phyloP scores from a whole-genome alignment of 2,797 vertebrate species.

The Pantherophis vulpinus region DNA sequence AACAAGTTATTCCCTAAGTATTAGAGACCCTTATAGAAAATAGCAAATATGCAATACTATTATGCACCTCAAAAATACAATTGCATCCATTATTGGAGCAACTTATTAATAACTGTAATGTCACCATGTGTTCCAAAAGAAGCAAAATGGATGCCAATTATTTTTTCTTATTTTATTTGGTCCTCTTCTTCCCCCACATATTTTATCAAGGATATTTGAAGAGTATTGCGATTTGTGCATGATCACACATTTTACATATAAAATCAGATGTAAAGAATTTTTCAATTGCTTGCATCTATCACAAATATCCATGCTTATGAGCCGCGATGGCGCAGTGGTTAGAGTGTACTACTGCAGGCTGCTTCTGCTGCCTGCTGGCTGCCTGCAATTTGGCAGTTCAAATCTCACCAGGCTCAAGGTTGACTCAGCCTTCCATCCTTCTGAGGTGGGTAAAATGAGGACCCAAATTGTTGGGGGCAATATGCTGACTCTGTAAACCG shows the following conservation, averaged over 20 bases:
- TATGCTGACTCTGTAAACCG: too few species aligned
- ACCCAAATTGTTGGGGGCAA: too few species aligned
- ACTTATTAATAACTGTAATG: neutral
- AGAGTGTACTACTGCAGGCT: too few species aligned
- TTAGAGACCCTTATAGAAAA: neutral
- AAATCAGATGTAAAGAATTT: neutral
- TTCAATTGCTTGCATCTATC: neutral
- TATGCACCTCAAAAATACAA: neutral
- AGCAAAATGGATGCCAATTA: neutral
- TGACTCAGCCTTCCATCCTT: too few species aligned
- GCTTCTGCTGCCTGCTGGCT: too few species aligned
- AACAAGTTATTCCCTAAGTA: neutral
- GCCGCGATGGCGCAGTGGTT: too few species aligned
- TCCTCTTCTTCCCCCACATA: neutral
- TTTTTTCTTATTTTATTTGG: neutral
- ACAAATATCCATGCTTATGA: too few species aligned
- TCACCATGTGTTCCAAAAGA: neutral
- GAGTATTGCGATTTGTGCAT: neutral
- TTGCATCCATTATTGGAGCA: neutral
- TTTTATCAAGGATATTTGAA: neutral
- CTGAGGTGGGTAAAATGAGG: too few species aligned
- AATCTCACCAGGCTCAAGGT: too few species aligned
- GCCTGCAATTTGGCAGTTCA: too few species aligned
- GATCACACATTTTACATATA: neutral
- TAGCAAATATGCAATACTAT: neutral